Evolutionary conservation across 2,797 vertebrate species (phyloP), one percentile per base, ranked within the genome.

Genomic region (Mormyrus hasselquistii): DNA sequence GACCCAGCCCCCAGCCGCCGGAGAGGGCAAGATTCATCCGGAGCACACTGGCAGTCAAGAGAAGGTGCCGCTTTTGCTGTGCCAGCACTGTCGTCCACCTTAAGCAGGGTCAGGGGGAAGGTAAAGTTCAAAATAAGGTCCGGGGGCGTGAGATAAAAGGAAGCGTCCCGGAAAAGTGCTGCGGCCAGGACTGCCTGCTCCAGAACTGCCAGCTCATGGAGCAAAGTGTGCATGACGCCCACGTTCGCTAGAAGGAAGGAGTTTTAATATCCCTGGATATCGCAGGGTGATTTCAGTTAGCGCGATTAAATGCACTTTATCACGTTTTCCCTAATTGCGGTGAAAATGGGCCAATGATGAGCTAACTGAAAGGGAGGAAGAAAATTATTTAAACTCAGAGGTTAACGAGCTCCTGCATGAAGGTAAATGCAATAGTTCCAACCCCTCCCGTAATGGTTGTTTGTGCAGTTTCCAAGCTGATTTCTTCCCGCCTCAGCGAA

Each of bases 321-420:
- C 85, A 41, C 53, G 47, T 38, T 57, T 41, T 34, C n/a, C 85
- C 53, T 87, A 87, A 87, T 87, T 52, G 29, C 29, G 41, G 25
- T 38, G 85, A 52, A 59, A 53, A 87, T 87, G 34, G 50, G 53
- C 50, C 85, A 25, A 34, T 87, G 52, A 87, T 86, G 84, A 86
- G 84, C 84, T 50, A 19, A 38, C 84, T 50, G 29, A 55, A 86
- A 86, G 84, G 14, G 84, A 86, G 2, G 34, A 41, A 53, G 50
- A 29, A 87, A 87, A 87, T 59, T 57, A 57, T 87, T 59, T 57
- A 55, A 59, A 53, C 53, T 34, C 52, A 12, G 53, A 87, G 85
- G 85, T 57, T 87, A 87, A 87, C 50, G 52, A 9, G 85, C 85
- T 59, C 16, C 19, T 16, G 16, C 29, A 10, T 87, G 34, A 87